Evolutionary conservation across 2,113 vertebrate genomes (phyloP), one percentile per base, ranked within the genome.

Genomic region (Pelecanoides urinatrix): DNA sequence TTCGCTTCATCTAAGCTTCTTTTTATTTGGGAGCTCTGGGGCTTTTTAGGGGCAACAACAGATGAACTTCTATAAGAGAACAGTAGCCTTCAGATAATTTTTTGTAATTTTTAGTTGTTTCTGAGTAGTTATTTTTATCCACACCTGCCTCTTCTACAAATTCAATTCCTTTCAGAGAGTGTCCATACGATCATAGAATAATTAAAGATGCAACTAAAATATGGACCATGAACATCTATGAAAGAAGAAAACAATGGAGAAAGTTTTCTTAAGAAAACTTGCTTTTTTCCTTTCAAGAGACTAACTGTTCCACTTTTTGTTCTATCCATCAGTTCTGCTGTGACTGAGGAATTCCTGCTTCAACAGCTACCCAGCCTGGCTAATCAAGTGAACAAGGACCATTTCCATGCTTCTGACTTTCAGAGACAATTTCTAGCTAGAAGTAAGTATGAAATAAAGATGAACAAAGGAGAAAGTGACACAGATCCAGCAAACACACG

Each of bases 1-100:
- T 79, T 86, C 25, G 32, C 9, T 72, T 68, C 49, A 63, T 55
- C n/a, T 79, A 56, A 73, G 36, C 4, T 92, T 75, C 11, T 78
- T 83, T 78, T 53, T 40, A 84, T 71, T 58, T 62, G 16, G 10
- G 8, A n/a, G 6, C 8, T 81, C 81, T 36, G 3, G 2, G 7
- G 0, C 0, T 22, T 44, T 55, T 59, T 29, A 62, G 47, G 11
- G 53, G 16, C 40, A 79, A 40, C 2, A 76, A 6, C 7, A 75
- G 36, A 61, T 3, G 5, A 71, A 56, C 13, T 73, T 55, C 40
- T 53, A 3, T 25, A 53, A 70, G 8, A 80, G 7, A 62, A 62
- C 74, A 67, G 17, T 34, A 75, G 17, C n/a, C 10, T 77, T 62
- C 59, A 67, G 27, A 52, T 22, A 7, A 2, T 20, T 72, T 87